Percentiles rank a stretch among this genome's conserved stretches.
Conservation (phyloP, 2,113 vertebrate species). For the Mus musculus region DNA sequence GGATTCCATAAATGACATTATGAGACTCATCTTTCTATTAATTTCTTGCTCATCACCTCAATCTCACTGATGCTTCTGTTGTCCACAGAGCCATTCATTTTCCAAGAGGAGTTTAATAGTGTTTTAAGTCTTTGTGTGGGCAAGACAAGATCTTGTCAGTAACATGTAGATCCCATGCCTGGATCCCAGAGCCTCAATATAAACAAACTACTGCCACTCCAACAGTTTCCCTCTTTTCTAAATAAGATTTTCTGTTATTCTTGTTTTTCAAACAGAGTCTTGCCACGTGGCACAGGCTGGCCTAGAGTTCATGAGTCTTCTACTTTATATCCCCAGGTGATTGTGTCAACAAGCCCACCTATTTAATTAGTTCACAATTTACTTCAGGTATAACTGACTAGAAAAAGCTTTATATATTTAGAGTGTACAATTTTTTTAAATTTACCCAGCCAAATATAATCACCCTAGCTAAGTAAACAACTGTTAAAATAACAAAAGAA, state of each 20-base stretch:
- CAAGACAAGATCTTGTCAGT: constrained; percentile 33
- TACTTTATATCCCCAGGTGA: not conserved
- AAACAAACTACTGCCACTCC: not conserved
- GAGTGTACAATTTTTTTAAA: not conserved
- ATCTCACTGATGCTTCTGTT: not conserved
- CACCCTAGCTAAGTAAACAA: not conserved
- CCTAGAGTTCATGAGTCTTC: not conserved
- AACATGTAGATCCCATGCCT: constrained; percentile 3
- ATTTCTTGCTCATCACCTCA: constrained; percentile 1
- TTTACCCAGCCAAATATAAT: not conserved
- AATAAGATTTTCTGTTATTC: not conserved
- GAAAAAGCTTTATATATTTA: not conserved
- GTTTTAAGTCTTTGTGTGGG: constrained; percentile 11
- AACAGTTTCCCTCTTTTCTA: constrained; percentile 9
- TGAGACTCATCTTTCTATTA: not conserved
- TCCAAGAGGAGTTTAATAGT: constrained; percentile 42
- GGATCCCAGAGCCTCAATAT: not conserved
- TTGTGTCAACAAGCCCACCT: not conserved
- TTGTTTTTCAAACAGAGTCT: not conserved
- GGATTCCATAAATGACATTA: not conserved
- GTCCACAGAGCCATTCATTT: not conserved
- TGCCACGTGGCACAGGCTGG: not conserved
- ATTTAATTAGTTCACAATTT: constrained; percentile 6
- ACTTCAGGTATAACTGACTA: not conserved
- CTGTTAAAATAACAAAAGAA: constrained; percentile 33